Base-by-base conservation (phyloP, 92 coral and sea anemone species). In the Nematostella vectensis region DNA sequence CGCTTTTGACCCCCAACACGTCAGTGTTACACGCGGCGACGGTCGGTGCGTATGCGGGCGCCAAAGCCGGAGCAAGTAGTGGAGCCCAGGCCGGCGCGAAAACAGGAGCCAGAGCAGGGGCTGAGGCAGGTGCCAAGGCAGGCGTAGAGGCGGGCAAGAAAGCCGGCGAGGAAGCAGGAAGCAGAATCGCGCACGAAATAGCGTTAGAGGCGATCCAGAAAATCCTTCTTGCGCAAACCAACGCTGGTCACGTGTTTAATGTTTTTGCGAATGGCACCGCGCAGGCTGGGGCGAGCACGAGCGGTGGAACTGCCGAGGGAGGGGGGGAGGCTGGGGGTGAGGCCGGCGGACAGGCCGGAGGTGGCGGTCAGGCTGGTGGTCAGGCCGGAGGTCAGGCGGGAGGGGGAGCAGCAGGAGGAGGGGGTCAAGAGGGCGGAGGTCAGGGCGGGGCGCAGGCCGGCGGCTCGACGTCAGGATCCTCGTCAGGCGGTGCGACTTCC, bases 61-160 rank as follows among this genome's bases (percentile, higher is more conserved):
- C 80, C 59, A 70, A 67, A 20, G 86, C 86, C 26, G 86, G 86
- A 2, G 86, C 80, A 1, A 62, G 70, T 37, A 79, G 80, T 33
- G 86, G 86, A 0, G 80, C 86, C 44, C 25, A 72, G 19, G 80
- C 75, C 27, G 86, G 86, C n/a, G 86, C 86, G 1, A 55, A 73
- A 62, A 61, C 76, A 1, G 86, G 86, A 11, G 86, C 86, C 0
- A 79, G 71, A 56, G 94, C 94, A 24, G 94, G 94, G n/a, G 94
- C 86, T 17, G 70, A 81, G 16, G 94, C 94, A n/a, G 94, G 94
- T 25, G 86, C 86, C 2, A 70, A 61, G 28, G 94, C 94, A 13
- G 94, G 94, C 1, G 54, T 74, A 40, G 77, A 79, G 22, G 94
- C 86, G 22, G 82, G 86, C 0, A 55, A 42, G 15, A 85, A 85